These are phyloP conservation scores for Serripes groenlandicus DNA, from an alignment of 2,888 invertebrate species.

Conservation along the genomic window DNA sequence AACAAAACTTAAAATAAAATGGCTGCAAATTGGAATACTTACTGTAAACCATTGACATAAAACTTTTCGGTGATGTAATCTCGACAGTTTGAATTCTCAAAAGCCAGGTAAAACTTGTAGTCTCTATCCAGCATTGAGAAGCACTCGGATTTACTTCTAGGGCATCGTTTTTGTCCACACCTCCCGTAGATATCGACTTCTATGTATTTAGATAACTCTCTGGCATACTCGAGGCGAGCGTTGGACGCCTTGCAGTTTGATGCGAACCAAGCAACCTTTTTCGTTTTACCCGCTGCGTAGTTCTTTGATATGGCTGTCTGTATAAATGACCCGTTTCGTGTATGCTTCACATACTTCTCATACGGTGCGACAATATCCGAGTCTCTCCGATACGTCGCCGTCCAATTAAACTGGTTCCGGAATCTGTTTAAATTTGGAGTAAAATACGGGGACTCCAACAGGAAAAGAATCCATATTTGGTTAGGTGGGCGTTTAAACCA, in stretches of 20 bases:
- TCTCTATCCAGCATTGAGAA: constrained; percentile 95
- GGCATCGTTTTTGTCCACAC: constrained; percentile 82
- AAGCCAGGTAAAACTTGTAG: constrained; percentile 98
- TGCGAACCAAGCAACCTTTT: constrained; percentile 98
- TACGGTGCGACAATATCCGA: constrained; percentile 98
- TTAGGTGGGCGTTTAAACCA: constrained; percentile 32
- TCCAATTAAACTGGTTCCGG: constrained; percentile 96
- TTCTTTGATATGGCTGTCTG: constrained; percentile 62
- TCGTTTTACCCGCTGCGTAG: constrained; percentile 93
- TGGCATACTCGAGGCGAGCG: constrained; percentile 95
- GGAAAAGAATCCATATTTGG: constrained; percentile 58
- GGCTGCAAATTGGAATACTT: too few species aligned
- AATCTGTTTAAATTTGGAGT: constrained; percentile 91
- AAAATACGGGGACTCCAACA: constrained; percentile 54
- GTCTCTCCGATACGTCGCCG: constrained; percentile 96
- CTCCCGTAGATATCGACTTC: constrained; percentile 87
- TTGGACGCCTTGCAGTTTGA: constrained; percentile 98
- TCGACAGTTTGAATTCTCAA: constrained; percentile 98
- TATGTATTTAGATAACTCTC: constrained; percentile 93
- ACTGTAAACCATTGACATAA: constrained; percentile 96
- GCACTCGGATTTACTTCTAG: constrained; percentile 90
- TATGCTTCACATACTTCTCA: constrained; percentile 96
- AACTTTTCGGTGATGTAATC: constrained; percentile 99
- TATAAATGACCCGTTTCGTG: constrained; percentile 84
- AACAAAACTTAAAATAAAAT: too few species aligned